Percentiles rank a stretch among this genome's conserved stretches.
These are phyloP conservation scores for Castor canadensis DNA, from an alignment of 2,113 vertebrate species.

Conservation along the genomic window DNA sequence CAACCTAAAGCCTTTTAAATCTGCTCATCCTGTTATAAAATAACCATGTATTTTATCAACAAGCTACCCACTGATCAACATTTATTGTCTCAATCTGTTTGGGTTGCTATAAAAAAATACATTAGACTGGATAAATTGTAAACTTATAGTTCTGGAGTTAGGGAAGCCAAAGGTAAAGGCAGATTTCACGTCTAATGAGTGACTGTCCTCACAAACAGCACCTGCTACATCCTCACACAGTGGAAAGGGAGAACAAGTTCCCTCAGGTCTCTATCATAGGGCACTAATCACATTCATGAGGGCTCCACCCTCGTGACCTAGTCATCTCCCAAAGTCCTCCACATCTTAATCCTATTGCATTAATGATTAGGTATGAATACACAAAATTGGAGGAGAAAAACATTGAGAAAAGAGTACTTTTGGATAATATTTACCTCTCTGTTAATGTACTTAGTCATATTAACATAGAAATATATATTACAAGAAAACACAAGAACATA, in stretches of 20 bases:
- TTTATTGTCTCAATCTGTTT: not conserved
- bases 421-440: too few relatives aligned
- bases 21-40: not conserved
- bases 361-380: not conserved
- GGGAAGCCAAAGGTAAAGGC: too few relatives aligned
- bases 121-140: not conserved
- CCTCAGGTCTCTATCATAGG: not conserved
- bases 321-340: not conserved
- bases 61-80: not conserved
- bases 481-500: too few relatives aligned
- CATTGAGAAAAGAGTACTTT: too few relatives aligned
- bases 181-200: not conserved
- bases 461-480: not conserved
- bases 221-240: not conserved
- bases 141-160: not conserved
- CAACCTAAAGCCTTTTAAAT: not conserved
- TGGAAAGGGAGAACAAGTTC: not conserved
- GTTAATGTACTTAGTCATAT: not conserved
- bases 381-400: too few relatives aligned
- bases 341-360: not conserved
- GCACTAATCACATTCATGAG: not conserved
- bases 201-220: not conserved
- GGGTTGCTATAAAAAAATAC: not conserved
- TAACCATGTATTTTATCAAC: not conserved
- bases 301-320: not conserved